Evolutionary conservation across 2,888 invertebrate genomes (phyloP), one percentile per base, ranked within the genome.

Genomic region (Zootermopsis nevadensis): DNA sequence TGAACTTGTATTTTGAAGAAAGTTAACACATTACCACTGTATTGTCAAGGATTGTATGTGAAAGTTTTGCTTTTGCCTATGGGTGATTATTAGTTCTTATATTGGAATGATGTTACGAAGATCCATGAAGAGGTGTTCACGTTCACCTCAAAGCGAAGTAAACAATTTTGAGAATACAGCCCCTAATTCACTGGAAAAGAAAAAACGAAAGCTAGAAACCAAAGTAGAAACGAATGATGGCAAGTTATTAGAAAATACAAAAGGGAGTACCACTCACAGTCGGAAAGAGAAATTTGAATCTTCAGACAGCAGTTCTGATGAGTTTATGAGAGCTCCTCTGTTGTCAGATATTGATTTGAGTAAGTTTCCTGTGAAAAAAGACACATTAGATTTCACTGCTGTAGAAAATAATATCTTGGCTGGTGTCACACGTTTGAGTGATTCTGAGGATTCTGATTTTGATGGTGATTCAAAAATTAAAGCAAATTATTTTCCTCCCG

Each of bases 291-390:
- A 87, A 81, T 69, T 87, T 87, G 87, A 86, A 84, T 86, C 84
- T 84, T 89, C 89, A 0, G 89, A 88, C 83, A 92, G 93, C 84
- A 92, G 91, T 66, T 82, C 84, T 84, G 90, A 90, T 72, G 91
- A 92, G 85, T 92, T 92, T 87, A 87, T 93, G 55, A 90, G 92
- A 10, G 89, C 91, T 82, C 90, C 91, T 0, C 89, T 90, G 83
- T 90, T 93, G 86, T 88, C 93, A 22, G 91, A 93, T 88, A 87
- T 93, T 7, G 89, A 90, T 84, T 92, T 92, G 0, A 89, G 89
- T 82, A 93, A 92, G 87, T 93, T 93, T 84, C 88, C 87, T 83
- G 79, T 84, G 12, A 80, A 85, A 83, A 86, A 86, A 77, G 83
- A 84, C 38, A 60, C 42, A 35, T 67, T 83, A 15, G 85, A 86